Percentiles rank a stretch among this genome's conserved stretches.
These are phyloP conservation scores for Garrulus glandarius DNA, from an alignment of 2,797 vertebrate species.

Conservation along the genomic window DNA sequence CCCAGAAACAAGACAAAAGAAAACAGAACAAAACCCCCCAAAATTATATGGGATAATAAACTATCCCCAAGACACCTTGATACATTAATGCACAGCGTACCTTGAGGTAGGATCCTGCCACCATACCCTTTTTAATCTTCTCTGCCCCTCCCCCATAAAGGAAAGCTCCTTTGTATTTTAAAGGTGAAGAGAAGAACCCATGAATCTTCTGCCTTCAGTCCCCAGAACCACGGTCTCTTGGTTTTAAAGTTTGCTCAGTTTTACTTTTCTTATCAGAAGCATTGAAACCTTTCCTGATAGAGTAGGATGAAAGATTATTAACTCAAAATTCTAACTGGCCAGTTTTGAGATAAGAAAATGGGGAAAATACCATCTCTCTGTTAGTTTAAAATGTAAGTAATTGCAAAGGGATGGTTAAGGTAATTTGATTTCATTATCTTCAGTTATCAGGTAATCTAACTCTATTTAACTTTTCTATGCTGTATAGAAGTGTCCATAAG, in stretches of 20 bases:
- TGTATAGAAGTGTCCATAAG: accelerated
- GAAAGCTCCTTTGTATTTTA: not conserved
- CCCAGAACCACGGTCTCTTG: not conserved
- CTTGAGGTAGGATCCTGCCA: not conserved
- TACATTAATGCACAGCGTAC: not conserved
- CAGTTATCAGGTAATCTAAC: not conserved
- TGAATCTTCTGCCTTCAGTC: not conserved
- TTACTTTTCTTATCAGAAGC: not conserved
- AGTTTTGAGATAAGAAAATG: not conserved
- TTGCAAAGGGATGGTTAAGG: not conserved
- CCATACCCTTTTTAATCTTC: not conserved
- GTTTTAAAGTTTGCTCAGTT: not conserved
- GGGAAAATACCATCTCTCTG: not conserved
- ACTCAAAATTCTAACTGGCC: not conserved
- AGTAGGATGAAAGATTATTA: not conserved
- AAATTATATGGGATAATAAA: not conserved
- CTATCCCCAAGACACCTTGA: not conserved
- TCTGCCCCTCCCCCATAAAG: not conserved
- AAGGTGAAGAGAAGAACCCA: not conserved
- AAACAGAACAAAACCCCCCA: not conserved
- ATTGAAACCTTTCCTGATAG: not conserved
- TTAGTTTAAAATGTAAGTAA: not conserved
- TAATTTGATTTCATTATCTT: not conserved
- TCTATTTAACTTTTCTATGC: not conserved
- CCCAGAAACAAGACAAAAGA: not conserved